Percentiles rank a stretch among this genome's conserved stretches.
phyloP scores from a whole-genome alignment of 2,113 vertebrate genomes.

The Herpetotheres cachinnans region DNA sequence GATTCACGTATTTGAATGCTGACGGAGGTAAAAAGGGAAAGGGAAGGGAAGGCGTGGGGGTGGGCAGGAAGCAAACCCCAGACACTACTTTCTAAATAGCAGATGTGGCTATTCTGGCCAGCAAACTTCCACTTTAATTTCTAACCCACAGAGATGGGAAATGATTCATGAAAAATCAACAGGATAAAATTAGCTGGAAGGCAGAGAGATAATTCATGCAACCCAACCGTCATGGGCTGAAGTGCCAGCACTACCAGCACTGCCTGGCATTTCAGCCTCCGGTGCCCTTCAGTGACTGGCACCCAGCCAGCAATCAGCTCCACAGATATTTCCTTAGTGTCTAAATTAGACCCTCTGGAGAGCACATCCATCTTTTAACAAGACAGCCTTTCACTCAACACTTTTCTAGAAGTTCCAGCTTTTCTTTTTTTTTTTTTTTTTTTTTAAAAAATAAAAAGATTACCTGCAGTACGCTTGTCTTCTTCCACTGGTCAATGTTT shows the following conservation, averaged over 20 bases:
- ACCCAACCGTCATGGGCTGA: slow-evolving; percentile 7
- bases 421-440: not conserved
- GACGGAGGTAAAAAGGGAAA: slow-evolving; percentile 16
- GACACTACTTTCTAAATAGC: slow-evolving; percentile 48
- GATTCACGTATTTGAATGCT: not conserved
- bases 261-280: slow-evolving; percentile 51
- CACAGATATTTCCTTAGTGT: slow-evolving; percentile 26
- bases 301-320: not conserved
- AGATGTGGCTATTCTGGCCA: slow-evolving; percentile 54
- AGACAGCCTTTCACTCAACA: not conserved
- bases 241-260: slow-evolving; percentile 39
- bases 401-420: not conserved
- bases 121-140: slow-evolving; percentile 61
- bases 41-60: not conserved
- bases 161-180: slow-evolving; percentile 71
- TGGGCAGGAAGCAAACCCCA: slow-evolving; percentile 51
- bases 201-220: slow-evolving; percentile 55
- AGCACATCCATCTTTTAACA: slow-evolving; percentile 14
- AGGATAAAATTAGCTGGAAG: slow-evolving; percentile 64
- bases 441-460: not conserved
- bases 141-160: slow-evolving; percentile 64
- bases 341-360: slow-evolving; percentile 39
- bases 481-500: not conserved
- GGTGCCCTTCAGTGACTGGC: slow-evolving; percentile 52
- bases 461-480: not conserved